Conservation (phyloP, 1,140 invertebrate species). For the Helicoverpa zea region DNA sequence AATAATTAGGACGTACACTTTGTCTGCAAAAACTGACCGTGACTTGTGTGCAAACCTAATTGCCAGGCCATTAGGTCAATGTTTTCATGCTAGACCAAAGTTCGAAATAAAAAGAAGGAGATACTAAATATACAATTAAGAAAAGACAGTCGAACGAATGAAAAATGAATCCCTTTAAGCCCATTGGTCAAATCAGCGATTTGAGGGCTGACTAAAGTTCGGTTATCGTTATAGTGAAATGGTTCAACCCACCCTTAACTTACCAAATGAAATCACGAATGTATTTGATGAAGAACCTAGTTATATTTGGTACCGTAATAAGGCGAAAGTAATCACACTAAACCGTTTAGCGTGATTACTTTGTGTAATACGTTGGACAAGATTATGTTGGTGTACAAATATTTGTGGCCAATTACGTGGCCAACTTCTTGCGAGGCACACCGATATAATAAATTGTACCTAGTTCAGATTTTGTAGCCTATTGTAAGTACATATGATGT, state of each 20-base stretch:
- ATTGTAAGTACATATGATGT: no score
- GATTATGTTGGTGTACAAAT: conserved; percentile 2
- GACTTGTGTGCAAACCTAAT: background rate
- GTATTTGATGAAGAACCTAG: background rate
- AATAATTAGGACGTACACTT: background rate
- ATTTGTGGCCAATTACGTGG: background rate
- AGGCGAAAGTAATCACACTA: conserved; percentile 5
- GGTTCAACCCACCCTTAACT: no score
- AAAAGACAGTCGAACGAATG: no score
- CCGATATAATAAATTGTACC: no score
- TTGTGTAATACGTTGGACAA: background rate
- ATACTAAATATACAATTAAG: background rate
- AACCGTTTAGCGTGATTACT: conserved; percentile 2
- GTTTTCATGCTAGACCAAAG: conserved; percentile 7
- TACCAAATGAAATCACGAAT: no score
- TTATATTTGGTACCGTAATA: background rate
- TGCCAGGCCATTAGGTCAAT: conserved; percentile 19
- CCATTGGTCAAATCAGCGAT: no score
- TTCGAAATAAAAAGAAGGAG: background rate
- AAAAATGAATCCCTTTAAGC: no score
- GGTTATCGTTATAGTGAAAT: no score
- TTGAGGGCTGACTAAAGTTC: no score
- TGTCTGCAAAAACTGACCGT: conserved; percentile 19
- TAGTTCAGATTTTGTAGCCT: no score
- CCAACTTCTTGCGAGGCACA: background rate